Evolutionary conservation across 2,797 vertebrate genomes (phyloP), one percentile per base, ranked within the genome.

Genomic region (Astyanax mexicanus): DNA sequence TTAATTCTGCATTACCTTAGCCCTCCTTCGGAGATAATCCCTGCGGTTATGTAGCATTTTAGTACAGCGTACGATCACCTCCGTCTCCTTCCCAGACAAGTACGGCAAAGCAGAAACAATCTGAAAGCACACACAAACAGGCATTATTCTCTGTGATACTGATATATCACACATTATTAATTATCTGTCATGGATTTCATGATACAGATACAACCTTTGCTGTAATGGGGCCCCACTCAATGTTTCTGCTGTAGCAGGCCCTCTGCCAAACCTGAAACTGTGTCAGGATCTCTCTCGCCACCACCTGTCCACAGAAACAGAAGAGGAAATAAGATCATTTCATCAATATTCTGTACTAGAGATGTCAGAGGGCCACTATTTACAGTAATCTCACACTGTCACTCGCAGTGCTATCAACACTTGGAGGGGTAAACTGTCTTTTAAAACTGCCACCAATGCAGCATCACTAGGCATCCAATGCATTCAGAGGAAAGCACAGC

Each of bases 201-300:
- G 1, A 38, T 10, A 32, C 35, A 29, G 12, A 17, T 32, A 25
- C 5, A 74, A 86, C 84, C 83, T 86, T 81, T 11, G 83, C 78
- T 44, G 81, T 86, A 57, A 86, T 84, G 17, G 84, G 84, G 3
- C 77, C 81, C 84, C 84, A 86, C 23, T 86, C 84, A 35, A 86
- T 84, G 60, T 84, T 84, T 69, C 83, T 69, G 80, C 84, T 86
- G 58, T 86, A 86, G 42, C 74, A 84, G 7, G 84, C 84, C 44
- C 74, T 81, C 75, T 86, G 84, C 84, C 84, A 86, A 12, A 86
- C 84, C 38, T 84, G 84, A 68, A 81, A 86, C 73, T 86, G 84
- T 17, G 79, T 80, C 9, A 86, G 80, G 45, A 84, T 72, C 60
- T 86, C 81, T 25, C 84, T 78, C 25, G 84, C 84, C 72, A 86